phyloP scores from a whole-genome alignment of 2,113 vertebrate species.

The Ifrita kowaldi region DNA sequence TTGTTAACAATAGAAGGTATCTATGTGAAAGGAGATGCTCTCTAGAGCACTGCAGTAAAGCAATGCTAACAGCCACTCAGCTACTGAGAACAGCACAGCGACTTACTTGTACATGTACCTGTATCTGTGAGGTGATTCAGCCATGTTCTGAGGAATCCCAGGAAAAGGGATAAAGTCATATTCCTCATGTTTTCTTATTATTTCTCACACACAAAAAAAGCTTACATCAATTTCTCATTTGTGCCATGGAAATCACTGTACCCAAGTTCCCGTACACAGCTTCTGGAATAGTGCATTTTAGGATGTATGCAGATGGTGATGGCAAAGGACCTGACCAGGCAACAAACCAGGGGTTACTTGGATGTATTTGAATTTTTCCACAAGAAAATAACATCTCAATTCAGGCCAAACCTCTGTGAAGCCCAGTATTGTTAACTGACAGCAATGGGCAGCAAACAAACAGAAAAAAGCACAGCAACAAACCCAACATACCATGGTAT shows the following conservation, averaged over 20 bases:
- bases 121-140: not conserved
- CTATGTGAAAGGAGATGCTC: not conserved
- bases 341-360: not conserved
- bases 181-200: not conserved
- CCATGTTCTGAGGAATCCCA: not conserved
- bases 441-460: not conserved
- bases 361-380: not conserved
- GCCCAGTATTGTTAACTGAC: not conserved
- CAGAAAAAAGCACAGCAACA: not conserved
- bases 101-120: not conserved
- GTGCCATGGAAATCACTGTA: not conserved
- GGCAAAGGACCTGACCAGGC: not conserved
- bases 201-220: not conserved
- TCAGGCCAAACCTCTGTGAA: not conserved
- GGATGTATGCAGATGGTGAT: not conserved
- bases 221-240: not conserved
- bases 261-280: not conserved
- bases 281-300: not conserved
- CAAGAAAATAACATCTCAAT: not conserved
- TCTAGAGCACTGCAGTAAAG: not conserved
- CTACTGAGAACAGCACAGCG: not conserved
- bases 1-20: not conserved
- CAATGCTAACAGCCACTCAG: not conserved
- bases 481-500: not conserved
- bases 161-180: not conserved